Evolutionary conservation across 2,797 vertebrate species (phyloP), one percentile per base, ranked within the genome.

Genomic region (Sylvia borin): DNA sequence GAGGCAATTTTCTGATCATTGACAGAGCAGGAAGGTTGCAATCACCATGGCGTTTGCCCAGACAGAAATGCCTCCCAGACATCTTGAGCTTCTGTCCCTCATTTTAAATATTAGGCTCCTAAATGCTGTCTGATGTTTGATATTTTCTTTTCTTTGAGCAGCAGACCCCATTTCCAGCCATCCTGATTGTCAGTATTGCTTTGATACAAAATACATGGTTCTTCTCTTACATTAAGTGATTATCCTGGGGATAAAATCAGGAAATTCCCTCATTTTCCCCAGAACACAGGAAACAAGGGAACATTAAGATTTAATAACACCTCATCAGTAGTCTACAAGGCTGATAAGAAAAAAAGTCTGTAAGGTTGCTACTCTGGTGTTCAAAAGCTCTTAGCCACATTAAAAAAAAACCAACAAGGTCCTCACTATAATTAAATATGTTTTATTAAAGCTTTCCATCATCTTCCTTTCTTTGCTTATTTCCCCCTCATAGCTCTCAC

Each of bases 291-390:
- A 97, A 97, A 97, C 92, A 95, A 96, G 86, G 72, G 80, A 95
- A 94, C 96, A 95, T 96, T 95, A 97, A 95, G 95, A 94, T 97
- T 97, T 97, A 97, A 96, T 95, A 95, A 90, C 94, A 94, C 82
- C 76, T 93, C 90, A 94, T 95, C 96, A 96, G 68, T 16, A 95
- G 80, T 77, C 95, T 95, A 88, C 76, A 91, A 88, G 53, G 31
- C 75, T 92, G 71, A 81, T 94, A 75, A 92, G 72, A 70, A 87
- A 68, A 61, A 62, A 75, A 72, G 62, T 84, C 86, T 78, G 57
- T 71, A 93, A 85, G 70, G 74, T 75, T 88, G 66, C 76, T 86
- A 42, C 78, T 95, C 77, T 2, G 4, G 73, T 87, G 75, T 93
- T 92, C 83, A 96, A 86, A 88, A 92, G 93, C 82, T 96, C 64